Percentiles rank a stretch among this genome's conserved stretches.
Evolutionary conservation across 2,888 invertebrate species (phyloP).

Genomic region (Polydrusus cervinus): DNA sequence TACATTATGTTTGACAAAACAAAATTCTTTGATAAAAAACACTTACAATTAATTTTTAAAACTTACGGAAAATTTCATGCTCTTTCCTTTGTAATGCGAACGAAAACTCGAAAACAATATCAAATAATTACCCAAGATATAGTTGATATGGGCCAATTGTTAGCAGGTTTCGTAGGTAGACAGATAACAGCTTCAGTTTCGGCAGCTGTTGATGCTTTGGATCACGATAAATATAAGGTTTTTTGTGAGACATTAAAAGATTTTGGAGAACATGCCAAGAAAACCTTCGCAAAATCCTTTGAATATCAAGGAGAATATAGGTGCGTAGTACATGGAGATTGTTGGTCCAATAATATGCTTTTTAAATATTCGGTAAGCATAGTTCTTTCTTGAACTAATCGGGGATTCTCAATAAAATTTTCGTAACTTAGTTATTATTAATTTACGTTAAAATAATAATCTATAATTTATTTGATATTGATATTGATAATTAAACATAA

Average conservation of each 20-base stretch:
- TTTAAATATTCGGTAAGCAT: slow-evolving; percentile 56
- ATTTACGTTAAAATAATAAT: too few species aligned
- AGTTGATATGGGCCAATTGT: background rate
- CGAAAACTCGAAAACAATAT: slow-evolving; percentile 23
- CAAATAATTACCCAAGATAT: slow-evolving; percentile 1
- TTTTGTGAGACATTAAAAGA: slow-evolving; percentile 9
- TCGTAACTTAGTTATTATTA: too few species aligned
- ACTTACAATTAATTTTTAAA: slow-evolving; percentile 34
- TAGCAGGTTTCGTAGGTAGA: background rate
- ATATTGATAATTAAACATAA: too few species aligned
- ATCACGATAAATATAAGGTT: slow-evolving; percentile 13
- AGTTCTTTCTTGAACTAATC: too few species aligned
- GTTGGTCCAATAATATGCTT: background rate
- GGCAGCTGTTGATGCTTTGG: slow-evolving; percentile 16
- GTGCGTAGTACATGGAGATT: background rate
- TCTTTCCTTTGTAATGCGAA: slow-evolving; percentile 35
- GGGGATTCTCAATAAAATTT: too few species aligned
- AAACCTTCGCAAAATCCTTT: background rate
- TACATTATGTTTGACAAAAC: slow-evolving; percentile 42
- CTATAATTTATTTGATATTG: too few species aligned
- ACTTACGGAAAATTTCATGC: slow-evolving; percentile 47
- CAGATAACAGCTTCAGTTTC: slow-evolving; percentile 2
- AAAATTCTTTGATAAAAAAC: slow-evolving; percentile 31
- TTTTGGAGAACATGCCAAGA: slow-evolving; percentile 8
- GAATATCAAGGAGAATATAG: background rate